These are phyloP conservation scores for Keiferia lycopersicella DNA, from an alignment of 2,888 invertebrate species.

Conservation along the genomic window DNA sequence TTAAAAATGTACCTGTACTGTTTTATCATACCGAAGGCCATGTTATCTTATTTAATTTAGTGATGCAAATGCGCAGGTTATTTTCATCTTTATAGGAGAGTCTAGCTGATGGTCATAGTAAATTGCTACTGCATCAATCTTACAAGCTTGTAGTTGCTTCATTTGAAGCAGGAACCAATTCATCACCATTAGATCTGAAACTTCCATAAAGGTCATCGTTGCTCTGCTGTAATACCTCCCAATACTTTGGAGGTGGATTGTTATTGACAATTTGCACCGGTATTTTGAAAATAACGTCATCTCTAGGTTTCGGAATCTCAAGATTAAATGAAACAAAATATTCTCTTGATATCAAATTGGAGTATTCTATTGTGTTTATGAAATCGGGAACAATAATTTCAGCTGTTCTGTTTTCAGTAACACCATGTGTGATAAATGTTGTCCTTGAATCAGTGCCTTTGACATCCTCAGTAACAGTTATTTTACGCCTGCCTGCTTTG, in stretches of 20 bases:
- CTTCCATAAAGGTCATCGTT: constrained; percentile 20
- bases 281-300: constrained; percentile 30
- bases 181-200: background rate
- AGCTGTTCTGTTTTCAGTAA: constrained; percentile 27
- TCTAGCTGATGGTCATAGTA: background rate
- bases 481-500: constrained; percentile 24
- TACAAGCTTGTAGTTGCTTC: constrained; percentile 11
- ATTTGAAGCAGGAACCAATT: background rate
- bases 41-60: background rate
- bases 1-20: background rate
- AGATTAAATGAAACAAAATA: constrained; percentile 30
- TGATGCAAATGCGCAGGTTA: too few relatives aligned
- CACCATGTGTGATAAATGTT: constrained; percentile 23
- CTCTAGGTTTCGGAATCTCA: constrained; percentile 28
- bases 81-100: too few relatives aligned
- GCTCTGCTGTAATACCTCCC: constrained; percentile 32
- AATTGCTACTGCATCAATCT: background rate
- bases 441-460: constrained; percentile 27
- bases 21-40: background rate
- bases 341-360: constrained; percentile 29
- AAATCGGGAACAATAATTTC: constrained; percentile 30
- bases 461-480: constrained; percentile 22
- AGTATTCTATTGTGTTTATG: constrained; percentile 30
- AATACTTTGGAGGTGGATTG: constrained; percentile 24
- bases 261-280: constrained; percentile 32